Conservation (phyloP, 2,797 vertebrate species). For the Bradypus variegatus region DNA sequence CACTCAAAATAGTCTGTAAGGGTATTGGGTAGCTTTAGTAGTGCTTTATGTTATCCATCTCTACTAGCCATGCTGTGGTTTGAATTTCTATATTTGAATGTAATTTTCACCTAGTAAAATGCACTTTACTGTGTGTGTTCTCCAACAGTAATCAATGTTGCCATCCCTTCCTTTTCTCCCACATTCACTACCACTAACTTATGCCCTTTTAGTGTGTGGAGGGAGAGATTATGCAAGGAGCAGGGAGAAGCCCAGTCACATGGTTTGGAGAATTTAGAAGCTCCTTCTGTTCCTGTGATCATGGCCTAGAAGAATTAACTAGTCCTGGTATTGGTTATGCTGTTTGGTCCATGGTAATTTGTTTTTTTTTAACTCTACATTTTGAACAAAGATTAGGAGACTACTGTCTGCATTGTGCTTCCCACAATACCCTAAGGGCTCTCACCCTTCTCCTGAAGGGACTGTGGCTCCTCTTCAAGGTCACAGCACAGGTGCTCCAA, state of each 20-base stretch:
- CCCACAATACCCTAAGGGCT: background rate
- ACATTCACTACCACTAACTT: constrained; percentile 1
- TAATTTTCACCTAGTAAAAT: constrained; percentile 19
- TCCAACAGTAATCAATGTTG: background rate
- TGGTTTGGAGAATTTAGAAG: background rate
- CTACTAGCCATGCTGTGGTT: background rate
- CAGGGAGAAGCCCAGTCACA: background rate
- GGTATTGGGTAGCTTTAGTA: background rate
- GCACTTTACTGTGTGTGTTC: background rate
- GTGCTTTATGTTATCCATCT: background rate
- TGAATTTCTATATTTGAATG: constrained; percentile 14
- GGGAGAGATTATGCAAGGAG: background rate
- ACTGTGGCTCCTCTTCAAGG: constrained; percentile 57
- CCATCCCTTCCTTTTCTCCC: constrained; percentile 9
- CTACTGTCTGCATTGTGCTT: background rate
- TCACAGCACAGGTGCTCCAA: constrained; percentile 47
- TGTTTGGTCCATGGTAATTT: background rate
- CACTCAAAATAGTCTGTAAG: background rate
- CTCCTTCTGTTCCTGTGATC: background rate
- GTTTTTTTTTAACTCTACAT: background rate
- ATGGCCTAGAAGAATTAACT: background rate
- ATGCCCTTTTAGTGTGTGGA: background rate
- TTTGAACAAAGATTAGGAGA: constrained; percentile 1
- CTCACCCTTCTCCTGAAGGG: constrained; percentile 65
- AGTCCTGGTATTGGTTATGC: background rate